phyloP scores from a whole-genome alignment of 2,888 invertebrate genomes.

The Saturnia pavonia region DNA sequence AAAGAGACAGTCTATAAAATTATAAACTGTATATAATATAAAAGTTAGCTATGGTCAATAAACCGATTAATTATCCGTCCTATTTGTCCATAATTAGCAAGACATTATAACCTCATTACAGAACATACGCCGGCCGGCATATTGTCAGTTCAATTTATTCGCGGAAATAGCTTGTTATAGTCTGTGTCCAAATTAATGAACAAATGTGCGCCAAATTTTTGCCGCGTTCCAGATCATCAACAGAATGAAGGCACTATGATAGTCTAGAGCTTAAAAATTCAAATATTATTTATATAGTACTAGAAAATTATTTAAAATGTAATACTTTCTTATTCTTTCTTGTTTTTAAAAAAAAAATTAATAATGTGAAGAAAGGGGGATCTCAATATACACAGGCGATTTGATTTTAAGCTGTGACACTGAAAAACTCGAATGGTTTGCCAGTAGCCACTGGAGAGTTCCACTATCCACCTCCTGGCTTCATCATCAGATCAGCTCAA shows the following conservation, averaged over 20 bases:
- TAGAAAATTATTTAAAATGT: not conserved
- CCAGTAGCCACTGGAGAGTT: no score
- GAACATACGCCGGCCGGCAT: slow-evolving; percentile 18
- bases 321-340: not conserved
- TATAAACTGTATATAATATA: not conserved
- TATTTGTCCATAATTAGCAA: slow-evolving; percentile 12
- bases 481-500: no score
- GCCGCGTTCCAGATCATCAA: slow-evolving; percentile 4
- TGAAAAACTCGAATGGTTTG: no score
- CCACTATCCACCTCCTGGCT: no score
- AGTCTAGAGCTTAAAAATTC: not conserved
- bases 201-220: slow-evolving; percentile 16
- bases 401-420: no score
- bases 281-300: not conserved
- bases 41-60: not conserved
- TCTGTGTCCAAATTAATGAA: slow-evolving; percentile 19
- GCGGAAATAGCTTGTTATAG: slow-evolving; percentile 26
- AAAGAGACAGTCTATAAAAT: no score
- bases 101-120: slow-evolving; percentile 22
- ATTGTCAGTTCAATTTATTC: slow-evolving; percentile 30
- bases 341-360: not conserved
- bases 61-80: not conserved
- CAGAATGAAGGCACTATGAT: not conserved
- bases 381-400: not conserved
- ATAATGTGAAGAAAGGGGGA: not conserved